Evolutionary conservation across 2,888 invertebrate species (phyloP).

Genomic region (Mamestra brassicae): DNA sequence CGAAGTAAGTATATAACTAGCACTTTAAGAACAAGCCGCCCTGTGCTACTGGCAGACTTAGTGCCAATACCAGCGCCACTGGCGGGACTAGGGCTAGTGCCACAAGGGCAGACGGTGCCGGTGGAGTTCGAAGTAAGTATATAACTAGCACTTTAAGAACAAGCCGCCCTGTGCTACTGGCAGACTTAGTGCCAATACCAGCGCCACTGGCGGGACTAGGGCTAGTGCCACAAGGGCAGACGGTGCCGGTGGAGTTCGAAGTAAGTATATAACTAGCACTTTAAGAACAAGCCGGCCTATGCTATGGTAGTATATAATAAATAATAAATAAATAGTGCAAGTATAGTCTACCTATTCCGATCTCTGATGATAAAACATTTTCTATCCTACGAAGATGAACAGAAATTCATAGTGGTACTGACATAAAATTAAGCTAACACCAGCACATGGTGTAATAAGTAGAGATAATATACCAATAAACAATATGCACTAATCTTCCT

Average conservation of each 20-base stretch:
- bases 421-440: too few species aligned
- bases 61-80: neutral
- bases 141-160: neutral
- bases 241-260: conserved; percentile 10
- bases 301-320: too few species aligned
- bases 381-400: too few species aligned
- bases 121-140: conserved; percentile 15
- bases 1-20: neutral
- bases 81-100: neutral
- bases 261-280: neutral
- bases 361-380: too few species aligned
- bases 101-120: neutral
- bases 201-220: neutral
- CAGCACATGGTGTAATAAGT: too few species aligned
- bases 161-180: conserved; percentile 26
- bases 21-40: neutral
- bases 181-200: conserved; percentile 34
- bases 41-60: conserved; percentile 52
- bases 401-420: too few species aligned
- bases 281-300: neutral
- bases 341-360: too few species aligned
- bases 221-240: neutral
- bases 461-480: too few species aligned
- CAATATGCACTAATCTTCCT: too few species aligned
- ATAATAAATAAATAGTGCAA: too few species aligned